Base-by-base conservation (phyloP, 1,140 invertebrate genomes). In the Lucilia sericata region DNA sequence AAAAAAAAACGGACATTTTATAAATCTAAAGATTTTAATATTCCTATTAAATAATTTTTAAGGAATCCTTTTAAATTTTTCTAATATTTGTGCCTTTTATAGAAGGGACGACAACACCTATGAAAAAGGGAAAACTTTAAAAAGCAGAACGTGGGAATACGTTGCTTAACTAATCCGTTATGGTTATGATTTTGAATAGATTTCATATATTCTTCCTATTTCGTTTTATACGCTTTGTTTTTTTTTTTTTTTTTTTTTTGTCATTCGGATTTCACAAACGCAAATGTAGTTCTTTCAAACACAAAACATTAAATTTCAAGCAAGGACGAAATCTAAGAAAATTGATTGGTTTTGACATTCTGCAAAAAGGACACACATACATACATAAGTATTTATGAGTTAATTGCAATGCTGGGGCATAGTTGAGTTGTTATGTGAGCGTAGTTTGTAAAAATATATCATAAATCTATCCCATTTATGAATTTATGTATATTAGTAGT, bases 81-180 rank as follows among this genome's bases (percentile, higher is more conserved):
- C 10, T 51, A 17, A 12, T 8, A 36, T 36, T 36, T 36, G 14
- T 2, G 49, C 17, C 17, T 55, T 55, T 55, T 49, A 12, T 49
- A 2, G 25, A 30, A 30, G 51, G 5, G 51, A 2, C 13, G 51
- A 55, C 12, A 5, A 17, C 17, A 55, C 51, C 7, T 17, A 10
- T 14, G 51, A 42, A 42, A 42, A 42, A 55, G 51, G 51, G 51
- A 14, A 17, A 60, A 60, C 55, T 19, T 70, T 21, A 70, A 70
- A 70, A 70, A 70, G n/a, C n/a, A 14, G 17, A 70, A 70, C 65
- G 65, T 70, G 65, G 65, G 65, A 70, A 70, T 70, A 70, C 25
- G 21, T 70, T 21, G 65, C 21, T 70, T 21, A 21, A 70, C 65
- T 70, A 70, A 70, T 70, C 25, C 21, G 65, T 70, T 70, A 8